Conservation (phyloP, 92 coral and sea anemone species). For the Parazoanthus atlanticus region DNA sequence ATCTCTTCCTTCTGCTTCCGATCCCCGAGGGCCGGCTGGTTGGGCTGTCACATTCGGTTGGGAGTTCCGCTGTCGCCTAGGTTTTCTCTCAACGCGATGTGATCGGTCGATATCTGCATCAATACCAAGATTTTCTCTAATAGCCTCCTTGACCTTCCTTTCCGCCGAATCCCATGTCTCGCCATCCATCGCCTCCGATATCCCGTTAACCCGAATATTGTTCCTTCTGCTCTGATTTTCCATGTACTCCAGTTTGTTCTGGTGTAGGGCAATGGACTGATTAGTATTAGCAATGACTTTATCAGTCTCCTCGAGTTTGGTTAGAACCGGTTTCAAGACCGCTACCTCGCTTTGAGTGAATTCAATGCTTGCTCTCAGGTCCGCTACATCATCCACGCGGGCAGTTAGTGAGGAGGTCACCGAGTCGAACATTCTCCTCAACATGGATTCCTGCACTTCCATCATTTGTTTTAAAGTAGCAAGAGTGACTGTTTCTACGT, state of each 20-base stretch:
- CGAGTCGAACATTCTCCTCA: constrained; percentile 5
- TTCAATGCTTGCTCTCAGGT: constrained; percentile 21
- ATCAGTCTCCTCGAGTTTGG: background rate
- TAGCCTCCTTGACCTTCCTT: too few species aligned
- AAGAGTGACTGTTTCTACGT: too few species aligned
- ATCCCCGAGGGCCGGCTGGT: too few species aligned
- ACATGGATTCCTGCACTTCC: constrained; percentile 31
- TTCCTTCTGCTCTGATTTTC: background rate
- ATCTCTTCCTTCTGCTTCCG: too few species aligned
- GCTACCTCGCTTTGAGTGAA: constrained; percentile 33
- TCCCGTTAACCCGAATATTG: too few species aligned
- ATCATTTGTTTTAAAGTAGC: background rate
- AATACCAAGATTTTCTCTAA: too few species aligned
- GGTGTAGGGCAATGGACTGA: background rate
- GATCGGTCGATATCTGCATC: too few species aligned
- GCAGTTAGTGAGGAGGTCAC: background rate
- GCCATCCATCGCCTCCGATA: too few species aligned
- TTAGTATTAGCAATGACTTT: background rate
- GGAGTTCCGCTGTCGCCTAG: too few species aligned
- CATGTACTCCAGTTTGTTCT: background rate
- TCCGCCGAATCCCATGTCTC: too few species aligned
- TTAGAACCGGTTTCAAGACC: constrained; percentile 15
- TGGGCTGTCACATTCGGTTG: too few species aligned
- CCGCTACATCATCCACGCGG: constrained; percentile 31
- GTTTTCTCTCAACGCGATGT: too few species aligned